Evolutionary conservation across 2,888 invertebrate genomes (phyloP), one percentile per base, ranked within the genome.

Genomic region (Petrolisthes cinctipes): DNA sequence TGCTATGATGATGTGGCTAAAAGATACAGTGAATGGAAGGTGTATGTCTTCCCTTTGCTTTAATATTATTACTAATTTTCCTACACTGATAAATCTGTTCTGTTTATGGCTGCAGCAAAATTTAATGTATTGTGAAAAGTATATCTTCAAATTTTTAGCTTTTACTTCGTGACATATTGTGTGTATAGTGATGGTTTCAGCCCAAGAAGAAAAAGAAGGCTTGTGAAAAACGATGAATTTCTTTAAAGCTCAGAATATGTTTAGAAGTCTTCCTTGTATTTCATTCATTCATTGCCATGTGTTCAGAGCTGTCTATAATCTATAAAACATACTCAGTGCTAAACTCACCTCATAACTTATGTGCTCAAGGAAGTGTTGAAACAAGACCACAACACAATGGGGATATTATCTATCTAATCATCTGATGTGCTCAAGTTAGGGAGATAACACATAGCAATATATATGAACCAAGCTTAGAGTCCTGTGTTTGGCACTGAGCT

Each of bases 191-290:
- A 61, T 61, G 9, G 61, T 61, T 17, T 61, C 61, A 61, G 61
- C 61, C 61, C 9, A 11, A 61, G 61, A 11, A 61, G 61, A 11
- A 11, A 9, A 11, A 11, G 61, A 61, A 61, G 61, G 61, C 61
- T 11, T 61, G 61, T 61, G 17, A 61, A 61, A 61, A 61, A 9
- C 0, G 61, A 11, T 61, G 61, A 61, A 71, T 71, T 71, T 11
- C 37, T 71, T 6, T 71, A 71, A 71, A 20, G n/a, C 17, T 71
- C 17, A 71, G 20, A 11, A 20, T 71, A 71, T 71, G n/a, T 11
- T 71, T 71, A n/a, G 71, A 71, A 71, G 71, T 71, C 71, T 71
- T 71, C 71, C 71, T 20, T 71, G 71, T 71, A 71, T 71, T 71
- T n/a, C 20, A 71, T 71, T 71, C 14, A n/a, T n/a, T 6, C n/a